Base-by-base conservation (phyloP, 2,797 vertebrate genomes). In the Gymnoscopelus microlampas region DNA sequence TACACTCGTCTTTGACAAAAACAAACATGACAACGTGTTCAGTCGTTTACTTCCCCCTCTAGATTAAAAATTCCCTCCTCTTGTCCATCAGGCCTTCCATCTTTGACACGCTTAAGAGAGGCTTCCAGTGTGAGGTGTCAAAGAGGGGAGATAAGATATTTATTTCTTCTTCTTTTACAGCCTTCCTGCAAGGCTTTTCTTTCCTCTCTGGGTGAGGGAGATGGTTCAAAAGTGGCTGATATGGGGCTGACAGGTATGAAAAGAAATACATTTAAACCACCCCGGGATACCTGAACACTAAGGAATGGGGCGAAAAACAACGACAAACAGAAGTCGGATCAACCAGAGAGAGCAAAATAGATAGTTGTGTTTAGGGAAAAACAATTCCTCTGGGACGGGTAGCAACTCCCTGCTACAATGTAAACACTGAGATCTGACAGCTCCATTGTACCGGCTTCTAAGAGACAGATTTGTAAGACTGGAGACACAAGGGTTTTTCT, bases 101-200 rank as follows among this genome's bases (percentile, higher is more conserved):
- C 67, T 32, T 6, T 7, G 81, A 87, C 57, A 71, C 85, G 83
- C 84, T 68, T 73, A 63, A 83, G 78, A 76, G 71, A 82, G 60
- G 79, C 10, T 67, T 63, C 73, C 81, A 85, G 71, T 26, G 79
- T 58, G 74, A 68, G 65, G 48, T 68, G 81, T 85, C 85, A 1
- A 12, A 87, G 84, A 86, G 72, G 74, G 68, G 80, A 70, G 47
- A 55, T 62, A 15, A 15, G 39, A 44, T 9, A 44, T 44, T 9
- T 44, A 44, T 44, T 35, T 44, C 81, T 71, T 66, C 23, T 74
- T 88, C 77, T 75, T 78, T 79, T 64, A 2, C 63, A 32, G 62
- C 68, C 68, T 83, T 90, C 76, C 77, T 65, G 82, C 48, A 66
- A 35, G 39, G 7, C 8, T 44, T 44, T 57, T 63, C 68, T 74